Conservation (phyloP, 1,140 invertebrate genomes). For the Leptinotarsa lineolata region DNA sequence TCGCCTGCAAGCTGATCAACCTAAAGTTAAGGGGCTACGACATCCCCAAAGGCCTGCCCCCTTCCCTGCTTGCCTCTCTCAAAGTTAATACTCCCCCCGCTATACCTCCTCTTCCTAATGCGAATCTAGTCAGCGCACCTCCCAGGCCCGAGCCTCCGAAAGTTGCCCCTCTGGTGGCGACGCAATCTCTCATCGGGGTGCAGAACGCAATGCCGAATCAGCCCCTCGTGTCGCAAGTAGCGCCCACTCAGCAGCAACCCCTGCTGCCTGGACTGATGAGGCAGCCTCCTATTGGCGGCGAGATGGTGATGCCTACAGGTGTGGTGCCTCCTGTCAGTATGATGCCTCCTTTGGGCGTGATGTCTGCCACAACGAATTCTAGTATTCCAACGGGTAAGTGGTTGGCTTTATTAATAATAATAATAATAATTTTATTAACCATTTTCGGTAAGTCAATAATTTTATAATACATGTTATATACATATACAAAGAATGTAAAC, state of each 20-base stretch:
- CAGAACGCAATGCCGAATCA: conserved; percentile 38
- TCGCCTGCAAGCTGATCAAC: conserved; percentile 96
- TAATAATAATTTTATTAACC: too few species aligned
- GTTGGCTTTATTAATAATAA: too few species aligned
- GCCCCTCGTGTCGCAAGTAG: conserved; percentile 24
- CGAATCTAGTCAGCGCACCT: conserved; percentile 49
- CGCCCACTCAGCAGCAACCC: conserved; percentile 18
- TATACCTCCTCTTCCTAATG: conserved; percentile 54
- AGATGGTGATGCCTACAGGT: conserved; percentile 25
- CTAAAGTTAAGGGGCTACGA: conserved; percentile 90
- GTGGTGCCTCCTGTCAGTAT: conserved; percentile 31
- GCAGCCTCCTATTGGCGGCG: conserved; percentile 10
- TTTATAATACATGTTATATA: too few species aligned
- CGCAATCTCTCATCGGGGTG: conserved; percentile 25
- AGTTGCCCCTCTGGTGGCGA: conserved; percentile 24
- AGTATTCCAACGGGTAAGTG: conserved; percentile 47
- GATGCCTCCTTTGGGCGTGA: conserved; percentile 18
- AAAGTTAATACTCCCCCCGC: conserved; percentile 53
- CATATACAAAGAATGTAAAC: too few species aligned
- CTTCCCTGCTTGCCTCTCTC: conserved; percentile 70
- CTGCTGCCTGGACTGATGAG: conserved; percentile 29
- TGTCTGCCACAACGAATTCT: background rate
- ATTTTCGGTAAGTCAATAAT: too few species aligned
- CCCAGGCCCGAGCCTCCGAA: conserved; percentile 58
- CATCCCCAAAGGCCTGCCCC: conserved; percentile 83